A percentile compares a stretch with the other conserved stretches of the same genome.
These are phyloP conservation scores for Artemia franciscana DNA, from an alignment of 1,140 invertebrate species.

Conservation along the genomic window DNA sequence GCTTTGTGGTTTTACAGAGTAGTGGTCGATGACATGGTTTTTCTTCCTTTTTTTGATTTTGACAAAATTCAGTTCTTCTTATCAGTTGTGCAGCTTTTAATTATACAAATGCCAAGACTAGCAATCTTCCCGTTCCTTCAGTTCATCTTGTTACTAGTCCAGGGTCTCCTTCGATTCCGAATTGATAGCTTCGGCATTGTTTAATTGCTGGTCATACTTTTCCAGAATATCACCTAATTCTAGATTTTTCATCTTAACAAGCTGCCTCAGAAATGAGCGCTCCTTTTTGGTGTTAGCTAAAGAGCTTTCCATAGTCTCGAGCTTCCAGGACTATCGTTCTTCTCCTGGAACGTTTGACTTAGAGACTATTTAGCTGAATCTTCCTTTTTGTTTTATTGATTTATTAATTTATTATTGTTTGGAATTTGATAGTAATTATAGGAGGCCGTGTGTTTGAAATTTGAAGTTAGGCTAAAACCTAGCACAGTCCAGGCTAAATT, in stretches of 20 bases:
- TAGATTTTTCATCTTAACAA: not conserved
- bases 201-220: not conserved
- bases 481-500: too few species aligned
- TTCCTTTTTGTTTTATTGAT: conserved; percentile 78
- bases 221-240: not conserved
- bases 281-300: not conserved
- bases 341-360: conserved; percentile 62
- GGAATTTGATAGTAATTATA: too few species aligned
- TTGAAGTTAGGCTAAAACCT: too few species aligned
- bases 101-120: too few species aligned
- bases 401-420: too few species aligned
- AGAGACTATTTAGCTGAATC: conserved; percentile 70
- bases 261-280: not conserved
- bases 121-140: not conserved
- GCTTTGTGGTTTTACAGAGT: too few species aligned
- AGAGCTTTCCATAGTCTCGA: conserved; percentile 40
- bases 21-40: too few species aligned
- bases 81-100: too few species aligned
- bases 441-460: too few species aligned
- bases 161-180: not conserved
- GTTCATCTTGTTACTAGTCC: not conserved
- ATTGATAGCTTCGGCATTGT: not conserved
- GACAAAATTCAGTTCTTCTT: too few species aligned
- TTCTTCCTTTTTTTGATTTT: too few species aligned
- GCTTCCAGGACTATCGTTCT: conserved; percentile 50